Evolutionary conservation across 2,888 invertebrate genomes (phyloP).

Genomic region (Rapana venosa): DNA sequence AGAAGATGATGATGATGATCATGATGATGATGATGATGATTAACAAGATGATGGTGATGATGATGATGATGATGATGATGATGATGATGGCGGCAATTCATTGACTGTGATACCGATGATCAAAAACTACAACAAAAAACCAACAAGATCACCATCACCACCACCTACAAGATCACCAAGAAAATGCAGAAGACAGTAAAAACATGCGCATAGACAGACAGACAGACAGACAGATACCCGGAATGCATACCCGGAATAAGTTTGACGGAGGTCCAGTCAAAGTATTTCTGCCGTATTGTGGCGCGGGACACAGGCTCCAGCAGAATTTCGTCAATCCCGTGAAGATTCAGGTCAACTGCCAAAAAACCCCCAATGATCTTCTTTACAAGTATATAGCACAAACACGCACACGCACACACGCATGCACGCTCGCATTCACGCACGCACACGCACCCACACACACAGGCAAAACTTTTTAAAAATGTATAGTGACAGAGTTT

Average conservation of each 20-base stretch:
- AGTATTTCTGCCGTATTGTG: conserved; percentile 56
- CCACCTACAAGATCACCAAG: no score
- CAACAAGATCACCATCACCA: no score
- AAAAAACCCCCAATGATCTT: background rate
- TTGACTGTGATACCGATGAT: no score
- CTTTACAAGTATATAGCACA: background rate
- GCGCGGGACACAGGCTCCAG: conserved; percentile 53
- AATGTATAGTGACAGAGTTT: no score
- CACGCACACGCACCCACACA: background rate
- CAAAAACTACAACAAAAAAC: no score
- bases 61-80: conserved; percentile 19
- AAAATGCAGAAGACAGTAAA: no score
- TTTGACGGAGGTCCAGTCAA: conserved; percentile 55
- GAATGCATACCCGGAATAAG: conserved; percentile 46
- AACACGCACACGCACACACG: no score
- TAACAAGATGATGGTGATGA: background rate
- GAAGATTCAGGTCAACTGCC: conserved; percentile 59
- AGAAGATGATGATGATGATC: no score
- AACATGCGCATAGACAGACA: background rate
- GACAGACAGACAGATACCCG: background rate
- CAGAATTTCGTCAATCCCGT: conserved; percentile 61
- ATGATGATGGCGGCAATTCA: background rate
- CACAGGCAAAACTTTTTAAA: no score
- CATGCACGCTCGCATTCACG: no score
- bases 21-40: no score